Evolutionary conservation across 2,888 invertebrate genomes (phyloP).

Genomic region (Empis stercorea): DNA sequence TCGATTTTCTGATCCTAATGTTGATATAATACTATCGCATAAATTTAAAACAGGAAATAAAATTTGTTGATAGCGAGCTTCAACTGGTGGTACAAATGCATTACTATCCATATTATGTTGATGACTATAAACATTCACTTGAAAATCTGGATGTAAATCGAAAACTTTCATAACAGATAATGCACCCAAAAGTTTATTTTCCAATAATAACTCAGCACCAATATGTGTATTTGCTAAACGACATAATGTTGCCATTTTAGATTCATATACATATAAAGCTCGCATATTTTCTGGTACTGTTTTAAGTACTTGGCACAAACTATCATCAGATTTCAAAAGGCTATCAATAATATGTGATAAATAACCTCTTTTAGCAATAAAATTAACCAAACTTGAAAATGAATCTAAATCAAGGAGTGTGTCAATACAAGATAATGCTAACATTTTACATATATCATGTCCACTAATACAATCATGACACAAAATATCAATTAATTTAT

Average conservation of each 20-base stretch:
- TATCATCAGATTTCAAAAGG: constrained; percentile 59
- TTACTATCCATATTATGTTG: constrained; percentile 20
- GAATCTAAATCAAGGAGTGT: constrained; percentile 63
- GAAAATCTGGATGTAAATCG: constrained; percentile 58
- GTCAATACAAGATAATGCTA: constrained; percentile 71
- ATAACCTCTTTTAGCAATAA: constrained; percentile 51
- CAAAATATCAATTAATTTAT: constrained; percentile 64
- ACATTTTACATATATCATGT: constrained; percentile 80
- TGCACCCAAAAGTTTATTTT: constrained; percentile 45
- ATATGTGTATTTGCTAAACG: constrained; percentile 52
- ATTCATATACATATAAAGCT: constrained; percentile 73
- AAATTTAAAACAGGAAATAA: constrained; percentile 68
- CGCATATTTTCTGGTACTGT: constrained; percentile 54
- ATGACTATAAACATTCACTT: constrained; percentile 21
- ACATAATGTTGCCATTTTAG: constrained; percentile 68
- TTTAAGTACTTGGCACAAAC: constrained; percentile 49
- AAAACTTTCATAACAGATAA: constrained; percentile 57
- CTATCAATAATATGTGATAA: constrained; percentile 73
- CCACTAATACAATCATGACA: constrained; percentile 81
- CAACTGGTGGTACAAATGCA: constrained; percentile 47
- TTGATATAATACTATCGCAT: constrained; percentile 68
- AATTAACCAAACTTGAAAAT: constrained; percentile 50
- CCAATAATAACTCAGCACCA: constrained; percentile 52
- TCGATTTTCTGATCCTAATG: constrained; percentile 71
- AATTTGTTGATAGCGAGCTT: constrained; percentile 67